These are phyloP conservation scores for Dinomys branickii DNA, from an alignment of 2,113 vertebrate genomes.

Conservation along the genomic window DNA sequence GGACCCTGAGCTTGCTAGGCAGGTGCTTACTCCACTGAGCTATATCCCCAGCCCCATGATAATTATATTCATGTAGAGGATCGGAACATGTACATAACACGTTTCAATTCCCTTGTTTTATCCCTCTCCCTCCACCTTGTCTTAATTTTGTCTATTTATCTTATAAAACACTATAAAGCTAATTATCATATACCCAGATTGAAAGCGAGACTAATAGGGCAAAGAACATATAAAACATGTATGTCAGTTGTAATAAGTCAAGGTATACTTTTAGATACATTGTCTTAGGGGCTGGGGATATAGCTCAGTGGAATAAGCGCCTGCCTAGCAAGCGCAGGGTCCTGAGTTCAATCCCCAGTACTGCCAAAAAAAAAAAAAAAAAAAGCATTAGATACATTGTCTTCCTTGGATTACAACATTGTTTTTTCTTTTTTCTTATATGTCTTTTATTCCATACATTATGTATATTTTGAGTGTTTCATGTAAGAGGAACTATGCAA, in stretches of 20 bases:
- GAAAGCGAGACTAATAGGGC: background rate
- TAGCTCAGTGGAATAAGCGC: no score
- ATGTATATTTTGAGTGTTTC: background rate
- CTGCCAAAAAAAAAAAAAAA: no score
- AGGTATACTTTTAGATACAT: background rate
- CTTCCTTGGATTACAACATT: background rate
- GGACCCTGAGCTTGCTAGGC: no score
- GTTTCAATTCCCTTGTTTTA: background rate
- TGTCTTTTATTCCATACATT: background rate
- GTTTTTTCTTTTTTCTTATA: background rate
- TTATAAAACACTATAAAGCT: background rate
- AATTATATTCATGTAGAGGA: background rate
- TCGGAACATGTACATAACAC: background rate
- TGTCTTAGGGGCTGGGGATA: no score
- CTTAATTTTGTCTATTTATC: background rate
- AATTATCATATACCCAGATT: background rate
- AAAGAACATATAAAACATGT: background rate
- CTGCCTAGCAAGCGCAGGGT: no score
- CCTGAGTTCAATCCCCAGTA: no score
- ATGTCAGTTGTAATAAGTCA: background rate
- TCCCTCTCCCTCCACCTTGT: background rate
- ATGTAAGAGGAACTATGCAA: background rate
- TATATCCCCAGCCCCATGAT: no score
- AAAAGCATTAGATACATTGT: background rate
- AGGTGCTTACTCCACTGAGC: no score